These are phyloP conservation scores for Dryadula phaetusa DNA, from an alignment of 2,888 invertebrate genomes.

Conservation along the genomic window DNA sequence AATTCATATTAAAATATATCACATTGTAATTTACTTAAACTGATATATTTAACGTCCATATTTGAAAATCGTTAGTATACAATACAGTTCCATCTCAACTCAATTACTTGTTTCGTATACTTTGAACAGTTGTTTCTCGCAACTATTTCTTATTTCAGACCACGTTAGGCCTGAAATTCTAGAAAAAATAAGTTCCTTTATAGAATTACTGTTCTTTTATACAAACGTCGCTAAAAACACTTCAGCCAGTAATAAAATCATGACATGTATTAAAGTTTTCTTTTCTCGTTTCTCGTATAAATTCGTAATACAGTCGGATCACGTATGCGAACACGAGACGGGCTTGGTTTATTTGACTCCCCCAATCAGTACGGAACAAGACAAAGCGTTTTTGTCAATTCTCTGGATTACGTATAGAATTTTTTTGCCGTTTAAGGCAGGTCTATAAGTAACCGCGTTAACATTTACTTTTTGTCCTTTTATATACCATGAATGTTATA, in stretches of 20 bases:
- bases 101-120: background rate
- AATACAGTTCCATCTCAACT: background rate
- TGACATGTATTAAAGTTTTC: constrained; percentile 34
- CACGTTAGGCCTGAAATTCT: constrained; percentile 8
- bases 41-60: background rate
- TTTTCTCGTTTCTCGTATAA: constrained; percentile 35
- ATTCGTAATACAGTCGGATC: constrained; percentile 47
- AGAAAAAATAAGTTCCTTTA: constrained; percentile 11
- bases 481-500: background rate
- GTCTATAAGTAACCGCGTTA: constrained; percentile 23
- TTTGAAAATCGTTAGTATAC: background rate
- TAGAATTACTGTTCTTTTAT: constrained; percentile 10
- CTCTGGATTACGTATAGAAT: constrained; percentile 49
- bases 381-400: constrained; percentile 66
- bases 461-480: background rate
- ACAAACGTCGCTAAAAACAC: constrained; percentile 19
- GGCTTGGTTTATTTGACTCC: constrained; percentile 70
- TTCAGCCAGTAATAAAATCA: constrained; percentile 53
- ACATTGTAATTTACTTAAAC: background rate
- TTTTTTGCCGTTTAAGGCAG: constrained; percentile 48
- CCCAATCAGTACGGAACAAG: constrained; percentile 72
- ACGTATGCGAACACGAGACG: constrained; percentile 55
- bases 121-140: background rate
- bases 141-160: background rate
- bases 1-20: too few species aligned